phyloP scores from a whole-genome alignment of 2,888 invertebrate genomes.

The Diploptera punctata region DNA sequence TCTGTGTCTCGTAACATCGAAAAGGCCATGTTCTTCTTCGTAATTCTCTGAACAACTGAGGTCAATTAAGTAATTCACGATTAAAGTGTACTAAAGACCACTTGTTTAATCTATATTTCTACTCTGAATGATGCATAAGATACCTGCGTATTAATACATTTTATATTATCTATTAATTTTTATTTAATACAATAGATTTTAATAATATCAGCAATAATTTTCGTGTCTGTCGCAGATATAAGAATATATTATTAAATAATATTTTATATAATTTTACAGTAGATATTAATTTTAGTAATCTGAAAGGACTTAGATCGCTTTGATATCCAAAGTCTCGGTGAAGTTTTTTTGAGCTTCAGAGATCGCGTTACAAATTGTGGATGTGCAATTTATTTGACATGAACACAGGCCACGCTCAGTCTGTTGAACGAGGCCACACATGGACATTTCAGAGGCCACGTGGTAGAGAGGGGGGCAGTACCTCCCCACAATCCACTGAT shows the following conservation, averaged over 20 bases:
- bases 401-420: conserved; percentile 24
- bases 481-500: neutral
- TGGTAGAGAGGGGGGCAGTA: neutral
- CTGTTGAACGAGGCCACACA: conserved; percentile 5
- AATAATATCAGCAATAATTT: too few species aligned
- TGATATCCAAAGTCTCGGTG: neutral
- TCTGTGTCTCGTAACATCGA: neutral
- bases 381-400: conserved; percentile 30
- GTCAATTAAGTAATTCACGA: conserved; percentile 10
- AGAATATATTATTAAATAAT: too few species aligned
- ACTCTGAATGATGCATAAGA: too few species aligned
- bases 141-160: too few species aligned
- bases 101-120: too few species aligned
- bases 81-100: conserved; percentile 5
- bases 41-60: conserved; percentile 20
- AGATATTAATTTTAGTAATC: too few species aligned
- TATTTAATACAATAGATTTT: too few species aligned
- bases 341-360: conserved; percentile 24
- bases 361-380: conserved; percentile 30
- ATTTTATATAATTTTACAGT: too few species aligned
- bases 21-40: conserved; percentile 23
- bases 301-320: neutral
- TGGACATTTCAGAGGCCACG: conserved; percentile 2
- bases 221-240: neutral
- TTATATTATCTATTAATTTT: too few species aligned